Conservation (phyloP, 53 echinoderm and acorn worm species). For the Stichopus horrens region DNA sequence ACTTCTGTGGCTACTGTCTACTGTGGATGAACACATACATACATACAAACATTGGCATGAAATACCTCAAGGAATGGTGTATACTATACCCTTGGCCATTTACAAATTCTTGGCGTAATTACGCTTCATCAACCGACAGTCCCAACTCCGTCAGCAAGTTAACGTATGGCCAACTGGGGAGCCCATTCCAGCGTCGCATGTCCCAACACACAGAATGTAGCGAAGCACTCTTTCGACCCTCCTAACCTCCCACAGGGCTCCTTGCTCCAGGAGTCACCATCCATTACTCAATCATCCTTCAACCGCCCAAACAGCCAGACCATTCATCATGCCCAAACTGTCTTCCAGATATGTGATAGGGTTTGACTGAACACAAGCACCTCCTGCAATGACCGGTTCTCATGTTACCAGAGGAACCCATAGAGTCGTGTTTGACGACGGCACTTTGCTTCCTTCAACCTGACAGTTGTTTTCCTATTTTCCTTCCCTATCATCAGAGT, state of each 20-base stretch:
- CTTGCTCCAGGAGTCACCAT: constrained; percentile 1
- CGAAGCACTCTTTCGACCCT: background rate
- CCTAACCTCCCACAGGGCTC: constrained; percentile 2
- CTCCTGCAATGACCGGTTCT: background rate
- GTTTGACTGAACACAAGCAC: background rate
- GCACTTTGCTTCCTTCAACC: background rate
- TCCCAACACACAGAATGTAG: background rate
- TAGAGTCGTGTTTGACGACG: background rate
- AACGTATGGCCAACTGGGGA: background rate
- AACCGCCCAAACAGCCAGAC: constrained; percentile 7
- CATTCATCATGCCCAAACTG: background rate
- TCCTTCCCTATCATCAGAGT: background rate
- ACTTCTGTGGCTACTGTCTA: background rate
- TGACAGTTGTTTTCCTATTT: background rate
- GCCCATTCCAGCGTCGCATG: background rate
- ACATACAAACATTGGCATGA: background rate
- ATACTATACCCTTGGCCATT: background rate
- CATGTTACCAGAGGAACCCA: background rate
- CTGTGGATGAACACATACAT: background rate
- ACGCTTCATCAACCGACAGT: background rate
- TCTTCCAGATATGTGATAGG: background rate
- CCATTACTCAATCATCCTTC: constrained; percentile 2
- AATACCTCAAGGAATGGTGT: background rate
- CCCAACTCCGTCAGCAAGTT: background rate
- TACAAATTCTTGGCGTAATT: background rate